Evolutionary conservation across 30 jellyfish, hydroid and myxozoan species (phyloP).

Genomic region (Turritopsis dohrnii): DNA sequence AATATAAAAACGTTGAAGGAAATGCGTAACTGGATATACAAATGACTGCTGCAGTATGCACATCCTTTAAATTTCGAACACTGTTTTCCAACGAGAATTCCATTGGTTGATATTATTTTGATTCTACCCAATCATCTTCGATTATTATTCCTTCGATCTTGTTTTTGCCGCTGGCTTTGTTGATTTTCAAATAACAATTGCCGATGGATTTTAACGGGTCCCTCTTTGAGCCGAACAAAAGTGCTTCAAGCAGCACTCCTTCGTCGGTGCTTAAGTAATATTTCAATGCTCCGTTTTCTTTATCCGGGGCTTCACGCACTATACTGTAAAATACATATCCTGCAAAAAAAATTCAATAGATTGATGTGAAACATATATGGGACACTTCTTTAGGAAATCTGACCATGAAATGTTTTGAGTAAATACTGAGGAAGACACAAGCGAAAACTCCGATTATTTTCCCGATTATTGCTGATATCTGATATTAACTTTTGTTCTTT

Average conservation of each 20-base stretch:
- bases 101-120: too few relatives aligned
- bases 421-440: too few relatives aligned
- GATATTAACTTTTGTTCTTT: too few relatives aligned
- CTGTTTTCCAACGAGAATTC: too few relatives aligned
- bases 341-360: not conserved
- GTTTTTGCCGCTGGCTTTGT: not conserved
- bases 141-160: conserved; percentile 27
- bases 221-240: conserved; percentile 7
- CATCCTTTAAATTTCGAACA: not conserved
- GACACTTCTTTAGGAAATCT: too few relatives aligned
- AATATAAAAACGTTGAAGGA: not conserved
- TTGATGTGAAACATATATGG: too few relatives aligned
- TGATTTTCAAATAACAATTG: conserved; percentile 5
- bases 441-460: too few relatives aligned
- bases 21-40: not conserved
- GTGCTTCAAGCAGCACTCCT: not conserved
- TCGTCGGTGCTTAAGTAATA: conserved; percentile 22
- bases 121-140: conserved; percentile 45
- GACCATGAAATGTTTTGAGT: too few relatives aligned
- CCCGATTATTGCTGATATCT: not conserved
- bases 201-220: conserved; percentile 22
- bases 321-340: conserved; percentile 22
- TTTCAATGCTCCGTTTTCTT: conserved; percentile 2
- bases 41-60: not conserved
- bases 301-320: conserved; percentile 14